Evolutionary conservation across 1,140 invertebrate species (phyloP).

Genomic region (Lepidurus arcticus): DNA sequence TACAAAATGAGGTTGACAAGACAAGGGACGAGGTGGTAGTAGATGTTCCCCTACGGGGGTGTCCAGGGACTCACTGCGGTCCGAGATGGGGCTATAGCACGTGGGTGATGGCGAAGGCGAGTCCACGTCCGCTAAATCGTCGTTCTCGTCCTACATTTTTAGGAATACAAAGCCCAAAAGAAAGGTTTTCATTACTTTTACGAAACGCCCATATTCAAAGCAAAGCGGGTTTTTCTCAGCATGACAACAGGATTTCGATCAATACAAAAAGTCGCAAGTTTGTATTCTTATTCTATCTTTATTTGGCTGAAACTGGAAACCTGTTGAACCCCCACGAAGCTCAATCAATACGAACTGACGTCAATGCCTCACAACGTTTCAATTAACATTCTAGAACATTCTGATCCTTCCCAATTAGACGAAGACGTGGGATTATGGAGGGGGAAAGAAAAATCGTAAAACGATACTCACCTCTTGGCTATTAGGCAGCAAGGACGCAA

Average conservation of each 20-base stretch:
- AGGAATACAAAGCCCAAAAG: not conserved
- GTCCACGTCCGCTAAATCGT: slow-evolving; percentile 9
- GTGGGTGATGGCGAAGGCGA: not conserved
- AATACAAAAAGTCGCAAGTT: not conserved
- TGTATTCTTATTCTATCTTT: not conserved
- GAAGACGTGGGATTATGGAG: not conserved
- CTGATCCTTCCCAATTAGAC: not conserved
- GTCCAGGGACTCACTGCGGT: not conserved
- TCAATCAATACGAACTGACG: not conserved
- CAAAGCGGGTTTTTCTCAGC: too few relatives aligned
- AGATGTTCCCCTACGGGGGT: not conserved
- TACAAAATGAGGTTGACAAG: slow-evolving; percentile 5
- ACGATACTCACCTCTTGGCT: not conserved
- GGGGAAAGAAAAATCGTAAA: not conserved
- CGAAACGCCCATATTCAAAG: too few relatives aligned
- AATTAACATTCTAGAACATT: not conserved
- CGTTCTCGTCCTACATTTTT: not conserved
- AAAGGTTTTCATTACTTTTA: too few relatives aligned
- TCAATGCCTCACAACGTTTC: not conserved
- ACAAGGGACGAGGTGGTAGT: not conserved
- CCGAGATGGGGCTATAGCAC: slow-evolving; percentile 3
- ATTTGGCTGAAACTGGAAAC: not conserved
- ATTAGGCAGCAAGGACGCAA: not conserved
- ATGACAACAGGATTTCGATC: not conserved
- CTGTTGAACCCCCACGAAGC: not conserved